phyloP scores from a whole-genome alignment of 2,113 vertebrate species.

The Porphyrio hochstetteri region DNA sequence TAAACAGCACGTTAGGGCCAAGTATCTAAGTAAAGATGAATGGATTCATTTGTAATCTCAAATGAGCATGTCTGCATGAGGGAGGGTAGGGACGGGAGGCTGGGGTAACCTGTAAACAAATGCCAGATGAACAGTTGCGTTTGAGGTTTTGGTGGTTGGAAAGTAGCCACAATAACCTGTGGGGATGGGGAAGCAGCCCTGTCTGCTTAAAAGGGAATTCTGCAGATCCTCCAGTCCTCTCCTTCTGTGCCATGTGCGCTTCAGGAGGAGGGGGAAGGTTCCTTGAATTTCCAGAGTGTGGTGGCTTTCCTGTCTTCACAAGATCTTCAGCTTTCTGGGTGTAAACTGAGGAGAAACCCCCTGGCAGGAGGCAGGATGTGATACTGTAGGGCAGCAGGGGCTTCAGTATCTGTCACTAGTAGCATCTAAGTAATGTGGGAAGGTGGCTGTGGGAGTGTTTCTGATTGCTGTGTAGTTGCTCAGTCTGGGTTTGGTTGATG shows the following conservation, averaged over 20 bases:
- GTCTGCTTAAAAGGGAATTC: not conserved
- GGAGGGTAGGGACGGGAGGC: not conserved
- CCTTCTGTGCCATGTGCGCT: not conserved
- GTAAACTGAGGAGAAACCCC: not conserved
- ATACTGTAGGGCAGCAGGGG: not conserved
- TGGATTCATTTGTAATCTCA: constrained; percentile 47
- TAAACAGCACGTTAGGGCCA: constrained; percentile 28
- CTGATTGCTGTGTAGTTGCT: not conserved
- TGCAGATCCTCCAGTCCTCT: not conserved
- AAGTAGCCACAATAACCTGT: not conserved
- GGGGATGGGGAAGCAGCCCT: not conserved
- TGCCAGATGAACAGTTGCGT: not conserved
- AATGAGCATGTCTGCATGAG: not conserved
- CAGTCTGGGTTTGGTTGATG: not conserved
- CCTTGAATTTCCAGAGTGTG: not conserved
- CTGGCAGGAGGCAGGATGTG: not conserved
- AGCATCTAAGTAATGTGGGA: not conserved
- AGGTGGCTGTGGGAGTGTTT: not conserved
- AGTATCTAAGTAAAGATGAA: constrained; percentile 25
- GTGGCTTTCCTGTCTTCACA: rapidly evolving
- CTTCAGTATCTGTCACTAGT: not conserved
- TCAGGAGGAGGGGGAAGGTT: not conserved
- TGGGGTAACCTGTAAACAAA: constrained; percentile 49
- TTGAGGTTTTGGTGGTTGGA: not conserved
- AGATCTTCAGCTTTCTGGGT: not conserved